Evolutionary conservation across 2,888 invertebrate species (phyloP), one percentile per base, ranked within the genome.

Genomic region (Phaonia tiefii): DNA sequence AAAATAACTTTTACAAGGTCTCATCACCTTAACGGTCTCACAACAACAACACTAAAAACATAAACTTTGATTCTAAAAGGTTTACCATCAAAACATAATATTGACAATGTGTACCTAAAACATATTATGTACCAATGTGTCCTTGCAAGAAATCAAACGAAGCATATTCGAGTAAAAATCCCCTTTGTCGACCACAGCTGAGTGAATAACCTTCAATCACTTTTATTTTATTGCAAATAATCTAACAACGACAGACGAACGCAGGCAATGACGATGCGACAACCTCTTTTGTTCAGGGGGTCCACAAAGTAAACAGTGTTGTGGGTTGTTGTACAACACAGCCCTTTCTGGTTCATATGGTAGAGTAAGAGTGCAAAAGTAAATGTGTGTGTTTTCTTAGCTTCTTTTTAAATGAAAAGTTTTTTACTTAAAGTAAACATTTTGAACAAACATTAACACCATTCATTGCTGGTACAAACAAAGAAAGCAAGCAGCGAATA

Each of bases 361-460:
- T 11, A 13, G 7, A 2, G 44, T 44, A 13, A 8, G 4, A 20
- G 51, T 3, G 8, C 7, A 51, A 51, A 51, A 17, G 51, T 10
- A 51, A 51, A 4, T 31, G 31, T 31, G 31, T 31, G 15, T 49
- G 49, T 75, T 31, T 31, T 39, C 42, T 46, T 56, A 56, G 66
- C 42, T 17, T 20, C 49, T 10, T 39, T 56, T 31, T 17, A 37
- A 73, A 70, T 46, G 22, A 63, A 76, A 66, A 31, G 42, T 1
- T 54, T 69, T 25, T n/a, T 20, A 54, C 54, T 67, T 67, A 17
- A 67, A 42, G 58, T 22, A 44, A 49, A 37, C 49, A 63, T 73
- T 73, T 22, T 54, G 75, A 78, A 75, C 69, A 78, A 75, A 81
- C 44, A 78, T 78, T 71, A 81, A 75, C 81, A 78, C 81, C 69